phyloP scores from a whole-genome alignment of 2,113 vertebrate genomes.

The Rissa tridactyla region DNA sequence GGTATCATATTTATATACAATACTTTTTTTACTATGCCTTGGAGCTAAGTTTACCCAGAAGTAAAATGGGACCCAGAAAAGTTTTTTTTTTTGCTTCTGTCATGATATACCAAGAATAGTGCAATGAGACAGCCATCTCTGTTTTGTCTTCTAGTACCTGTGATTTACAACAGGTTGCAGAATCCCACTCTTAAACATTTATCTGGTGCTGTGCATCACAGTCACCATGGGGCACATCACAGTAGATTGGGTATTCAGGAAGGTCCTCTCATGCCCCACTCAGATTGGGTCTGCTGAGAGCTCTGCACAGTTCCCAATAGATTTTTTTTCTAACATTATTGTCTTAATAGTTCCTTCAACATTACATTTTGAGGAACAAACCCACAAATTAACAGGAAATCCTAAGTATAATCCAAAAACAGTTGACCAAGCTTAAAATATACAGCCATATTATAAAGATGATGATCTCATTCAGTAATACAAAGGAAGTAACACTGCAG shows the following conservation, averaged over 20 bases:
- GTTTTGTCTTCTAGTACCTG: not conserved
- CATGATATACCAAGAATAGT: not conserved
- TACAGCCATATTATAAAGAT: not conserved
- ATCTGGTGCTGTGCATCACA: not conserved
- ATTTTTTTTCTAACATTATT: not conserved
- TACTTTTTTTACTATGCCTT: not conserved
- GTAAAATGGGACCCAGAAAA: not conserved
- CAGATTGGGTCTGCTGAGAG: not conserved
- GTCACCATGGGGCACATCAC: not conserved
- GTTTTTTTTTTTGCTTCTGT: not conserved
- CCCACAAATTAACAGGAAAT: not conserved
- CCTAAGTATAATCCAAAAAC: not conserved
- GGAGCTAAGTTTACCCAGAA: not conserved
- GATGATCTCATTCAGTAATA: not conserved
- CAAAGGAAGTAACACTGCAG: not conserved
- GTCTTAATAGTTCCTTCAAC: not conserved
- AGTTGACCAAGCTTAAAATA: not conserved
- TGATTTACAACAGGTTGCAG: not conserved
- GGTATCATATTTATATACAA: not conserved
- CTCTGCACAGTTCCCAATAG: not conserved
- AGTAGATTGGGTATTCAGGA: not conserved
- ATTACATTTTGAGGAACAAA: not conserved
- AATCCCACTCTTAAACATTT: not conserved
- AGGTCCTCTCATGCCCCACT: not conserved
- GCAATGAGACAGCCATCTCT: not conserved